Evolutionary conservation across 2,888 invertebrate genomes (phyloP).

Genomic region (Brachyptera putata): DNA sequence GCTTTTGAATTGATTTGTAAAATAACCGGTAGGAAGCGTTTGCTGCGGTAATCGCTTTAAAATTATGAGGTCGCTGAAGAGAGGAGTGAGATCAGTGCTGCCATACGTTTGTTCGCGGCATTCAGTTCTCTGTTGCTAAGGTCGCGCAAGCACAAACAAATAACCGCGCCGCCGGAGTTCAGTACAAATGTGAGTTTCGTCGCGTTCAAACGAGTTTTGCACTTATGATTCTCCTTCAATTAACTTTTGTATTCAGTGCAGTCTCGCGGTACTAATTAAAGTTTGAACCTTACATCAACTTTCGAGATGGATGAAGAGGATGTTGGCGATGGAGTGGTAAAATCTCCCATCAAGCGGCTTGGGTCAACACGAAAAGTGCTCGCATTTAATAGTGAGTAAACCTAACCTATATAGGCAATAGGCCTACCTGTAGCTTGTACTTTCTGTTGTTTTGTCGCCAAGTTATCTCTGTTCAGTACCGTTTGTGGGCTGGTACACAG

Average conservation of each 20-base stretch:
- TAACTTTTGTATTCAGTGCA: background rate
- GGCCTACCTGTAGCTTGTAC: background rate
- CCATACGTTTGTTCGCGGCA: no score
- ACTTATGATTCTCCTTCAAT: background rate
- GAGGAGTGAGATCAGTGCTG: no score
- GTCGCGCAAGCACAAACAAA: slow-evolving; percentile 4
- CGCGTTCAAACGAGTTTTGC: background rate
- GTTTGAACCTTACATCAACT: background rate
- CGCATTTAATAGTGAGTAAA: slow-evolving; percentile 74
- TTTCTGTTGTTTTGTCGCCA: background rate
- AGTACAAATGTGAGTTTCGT: background rate
- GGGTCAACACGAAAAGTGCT: slow-evolving; percentile 77
- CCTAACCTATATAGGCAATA: no score
- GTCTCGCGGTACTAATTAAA: background rate
- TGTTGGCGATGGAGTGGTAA: slow-evolving; percentile 55
- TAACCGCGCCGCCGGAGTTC: background rate
- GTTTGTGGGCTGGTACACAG: no score
- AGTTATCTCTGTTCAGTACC: no score
- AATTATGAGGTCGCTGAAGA: no score
- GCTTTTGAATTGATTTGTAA: no score
- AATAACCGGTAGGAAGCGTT: no score
- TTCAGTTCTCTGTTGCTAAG: background rate
- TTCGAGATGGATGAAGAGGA: slow-evolving; percentile 65
- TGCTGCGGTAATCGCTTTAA: no score
- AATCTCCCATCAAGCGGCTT: slow-evolving; percentile 74